A percentile compares a stretch with the other conserved stretches of the same genome.
phyloP scores from a whole-genome alignment of 2,797 vertebrate genomes.

The Eulemur mongoz region DNA sequence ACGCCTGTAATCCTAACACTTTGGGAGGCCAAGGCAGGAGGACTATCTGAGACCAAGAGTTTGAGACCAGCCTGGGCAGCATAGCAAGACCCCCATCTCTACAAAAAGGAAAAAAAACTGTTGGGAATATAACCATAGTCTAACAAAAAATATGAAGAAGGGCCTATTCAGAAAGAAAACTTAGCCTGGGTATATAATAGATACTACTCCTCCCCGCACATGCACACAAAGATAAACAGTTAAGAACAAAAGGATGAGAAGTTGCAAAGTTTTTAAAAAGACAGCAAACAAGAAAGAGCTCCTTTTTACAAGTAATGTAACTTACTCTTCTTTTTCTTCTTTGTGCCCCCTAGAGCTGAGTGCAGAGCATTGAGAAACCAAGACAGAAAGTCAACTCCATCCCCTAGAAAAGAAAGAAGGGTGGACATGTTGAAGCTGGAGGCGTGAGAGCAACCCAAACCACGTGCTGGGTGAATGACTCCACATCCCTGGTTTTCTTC shows the following conservation, averaged over 20 bases:
- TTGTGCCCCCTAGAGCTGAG: slow-evolving; percentile 95
- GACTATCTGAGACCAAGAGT: not conserved
- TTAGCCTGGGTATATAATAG: not conserved
- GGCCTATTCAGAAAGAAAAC: slow-evolving; percentile 3
- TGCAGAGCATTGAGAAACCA: slow-evolving; percentile 98
- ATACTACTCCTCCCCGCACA: not conserved
- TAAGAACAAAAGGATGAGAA: not conserved
- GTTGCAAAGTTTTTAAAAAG: not conserved
- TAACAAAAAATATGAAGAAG: not conserved
- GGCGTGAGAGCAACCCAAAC: not conserved
- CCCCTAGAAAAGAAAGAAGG: slow-evolving; percentile 85
- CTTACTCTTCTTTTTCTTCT: slow-evolving; percentile 97
- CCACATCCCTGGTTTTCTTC: not conserved
- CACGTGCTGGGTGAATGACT: accelerated
- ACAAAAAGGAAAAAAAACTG: not conserved
- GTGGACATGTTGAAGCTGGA: not conserved
- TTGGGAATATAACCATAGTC: not conserved
- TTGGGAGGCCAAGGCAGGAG: not conserved
- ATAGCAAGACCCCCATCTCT: not conserved
- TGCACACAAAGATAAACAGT: not conserved
- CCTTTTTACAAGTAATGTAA: not conserved
- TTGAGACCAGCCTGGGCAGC: not conserved
- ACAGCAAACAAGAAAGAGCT: not conserved
- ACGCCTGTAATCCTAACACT: not conserved
- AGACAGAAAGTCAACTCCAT: slow-evolving; percentile 97